Conservation (phyloP, 2,113 vertebrate genomes). For the Egretta garzetta region DNA sequence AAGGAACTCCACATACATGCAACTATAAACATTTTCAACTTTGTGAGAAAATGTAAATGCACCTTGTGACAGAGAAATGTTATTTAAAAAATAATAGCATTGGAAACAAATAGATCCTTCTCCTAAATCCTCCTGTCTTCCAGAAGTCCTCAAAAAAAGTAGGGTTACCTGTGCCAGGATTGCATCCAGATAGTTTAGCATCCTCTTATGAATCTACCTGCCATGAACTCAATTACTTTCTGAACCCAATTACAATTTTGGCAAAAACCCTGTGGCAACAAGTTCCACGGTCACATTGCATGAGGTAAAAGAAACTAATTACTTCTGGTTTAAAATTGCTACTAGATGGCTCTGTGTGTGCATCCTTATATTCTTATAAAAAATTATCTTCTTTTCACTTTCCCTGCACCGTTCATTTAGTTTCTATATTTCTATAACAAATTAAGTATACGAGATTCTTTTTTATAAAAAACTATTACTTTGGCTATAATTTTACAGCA, state of each 20-base stretch:
- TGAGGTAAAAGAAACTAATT: conserved; percentile 1
- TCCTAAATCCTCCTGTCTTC: background rate
- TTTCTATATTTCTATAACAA: background rate
- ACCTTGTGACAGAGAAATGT: background rate
- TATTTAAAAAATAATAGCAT: background rate
- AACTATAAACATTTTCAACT: background rate
- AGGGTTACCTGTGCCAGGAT: background rate
- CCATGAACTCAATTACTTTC: background rate
- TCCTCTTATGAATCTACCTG: background rate
- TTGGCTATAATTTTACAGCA: background rate
- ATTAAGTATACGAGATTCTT: background rate
- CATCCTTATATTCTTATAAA: background rate
- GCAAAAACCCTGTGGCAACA: background rate
- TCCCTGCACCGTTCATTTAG: background rate
- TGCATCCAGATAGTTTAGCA: background rate
- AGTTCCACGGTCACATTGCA: background rate
- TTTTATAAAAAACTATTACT: background rate
- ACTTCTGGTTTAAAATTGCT: background rate
- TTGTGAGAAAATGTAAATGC: background rate
- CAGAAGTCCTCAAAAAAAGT: background rate
- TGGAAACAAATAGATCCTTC: background rate
- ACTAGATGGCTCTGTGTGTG: background rate
- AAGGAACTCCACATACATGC: background rate
- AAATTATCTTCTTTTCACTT: background rate
- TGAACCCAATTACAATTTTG: background rate